phyloP scores from a whole-genome alignment of 2,113 vertebrate species.

The Delphinapterus leucas region DNA sequence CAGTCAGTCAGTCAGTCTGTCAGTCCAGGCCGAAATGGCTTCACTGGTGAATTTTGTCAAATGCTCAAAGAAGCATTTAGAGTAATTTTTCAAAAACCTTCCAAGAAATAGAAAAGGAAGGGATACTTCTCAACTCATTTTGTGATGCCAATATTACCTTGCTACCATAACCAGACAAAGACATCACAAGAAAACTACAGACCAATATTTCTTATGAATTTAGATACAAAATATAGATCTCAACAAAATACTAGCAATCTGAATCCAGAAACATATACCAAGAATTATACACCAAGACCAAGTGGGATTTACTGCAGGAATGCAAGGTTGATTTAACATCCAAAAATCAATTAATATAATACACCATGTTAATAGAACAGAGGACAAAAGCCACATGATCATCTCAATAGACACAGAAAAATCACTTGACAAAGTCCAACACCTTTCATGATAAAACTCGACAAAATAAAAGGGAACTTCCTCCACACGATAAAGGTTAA shows the following conservation, averaged over 20 bases:
- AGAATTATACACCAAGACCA: conserved; percentile 1
- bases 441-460: conserved; percentile 14
- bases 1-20: background rate
- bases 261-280: conserved; percentile 25
- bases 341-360: conserved; percentile 22
- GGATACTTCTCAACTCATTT: background rate
- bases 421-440: background rate
- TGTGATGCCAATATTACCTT: background rate
- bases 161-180: conserved; percentile 10
- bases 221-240: background rate
- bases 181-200: conserved; percentile 31
- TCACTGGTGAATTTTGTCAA: background rate
- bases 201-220: conserved; percentile 19
- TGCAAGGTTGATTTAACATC: background rate
- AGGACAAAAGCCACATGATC: background rate
- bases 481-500: background rate
- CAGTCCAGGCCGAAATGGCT: background rate
- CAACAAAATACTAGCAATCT: conserved; percentile 28
- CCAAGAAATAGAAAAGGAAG: background rate
- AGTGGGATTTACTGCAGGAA: background rate
- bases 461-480: conserved; percentile 19
- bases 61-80: conserved; percentile 1
- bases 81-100: background rate
- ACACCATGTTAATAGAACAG: background rate
- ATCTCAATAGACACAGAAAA: conserved; percentile 17